A percentile compares a stretch with the other conserved stretches of the same genome.
phyloP scores from a whole-genome alignment of 2,113 vertebrate species.

The Ageneiosus marmoratus region DNA sequence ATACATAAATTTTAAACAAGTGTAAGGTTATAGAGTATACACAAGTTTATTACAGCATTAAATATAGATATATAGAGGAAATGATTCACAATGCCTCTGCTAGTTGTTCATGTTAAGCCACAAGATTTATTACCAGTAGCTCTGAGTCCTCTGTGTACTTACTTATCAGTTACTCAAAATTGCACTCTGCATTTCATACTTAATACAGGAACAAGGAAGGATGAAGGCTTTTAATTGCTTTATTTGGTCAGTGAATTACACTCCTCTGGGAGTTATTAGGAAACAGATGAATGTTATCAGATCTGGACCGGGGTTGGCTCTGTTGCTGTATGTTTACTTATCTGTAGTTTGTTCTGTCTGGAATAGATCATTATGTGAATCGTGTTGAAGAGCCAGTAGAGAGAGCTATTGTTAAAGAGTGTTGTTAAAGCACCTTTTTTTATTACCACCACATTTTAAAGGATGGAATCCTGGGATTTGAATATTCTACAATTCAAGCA shows the following conservation, averaged over 20 bases:
- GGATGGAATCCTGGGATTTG: constrained; percentile 52
- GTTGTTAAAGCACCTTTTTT: constrained; percentile 47
- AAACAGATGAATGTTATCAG: constrained; percentile 32
- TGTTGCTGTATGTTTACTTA: constrained; percentile 51
- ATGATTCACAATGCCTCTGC: not conserved
- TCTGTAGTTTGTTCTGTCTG: constrained; percentile 37
- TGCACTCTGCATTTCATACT: constrained; percentile 34
- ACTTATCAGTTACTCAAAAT: constrained; percentile 2
- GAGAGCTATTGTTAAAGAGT: constrained; percentile 51
- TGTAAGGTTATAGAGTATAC: not conserved
- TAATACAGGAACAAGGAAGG: constrained; percentile 53
- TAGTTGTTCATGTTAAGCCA: not conserved
- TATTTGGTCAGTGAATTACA: constrained; percentile 62
- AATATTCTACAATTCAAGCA: constrained; percentile 40
- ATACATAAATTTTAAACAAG: not conserved
- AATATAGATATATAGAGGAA: not conserved
- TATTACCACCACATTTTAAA: constrained; percentile 47
- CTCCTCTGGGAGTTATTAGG: constrained; percentile 62
- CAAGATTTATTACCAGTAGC: not conserved
- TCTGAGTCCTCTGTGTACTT: not conserved
- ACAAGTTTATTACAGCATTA: not conserved
- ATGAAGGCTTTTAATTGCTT: constrained; percentile 56
- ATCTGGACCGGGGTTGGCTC: constrained; percentile 29
- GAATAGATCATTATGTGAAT: constrained; percentile 13
- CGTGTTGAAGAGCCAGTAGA: constrained; percentile 2